Percentiles rank a stretch among this genome's conserved stretches.
Evolutionary conservation across 2,797 vertebrate species (phyloP).

Genomic region (Dermochelys coriacea): DNA sequence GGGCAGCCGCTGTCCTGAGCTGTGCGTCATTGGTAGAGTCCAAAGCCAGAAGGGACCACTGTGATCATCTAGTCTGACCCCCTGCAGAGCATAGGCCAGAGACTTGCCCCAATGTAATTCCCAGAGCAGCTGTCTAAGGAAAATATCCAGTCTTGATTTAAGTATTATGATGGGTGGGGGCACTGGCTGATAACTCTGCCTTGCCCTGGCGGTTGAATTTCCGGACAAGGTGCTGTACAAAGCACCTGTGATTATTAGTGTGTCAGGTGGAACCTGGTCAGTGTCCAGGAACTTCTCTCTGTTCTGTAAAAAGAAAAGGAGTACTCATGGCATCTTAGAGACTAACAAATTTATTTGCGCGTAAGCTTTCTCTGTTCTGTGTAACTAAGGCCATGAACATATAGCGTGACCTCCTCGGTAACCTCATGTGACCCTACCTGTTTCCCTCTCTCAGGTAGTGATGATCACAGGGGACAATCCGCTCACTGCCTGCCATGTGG

Average conservation of each 20-base stretch:
- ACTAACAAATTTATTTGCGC: too few species aligned
- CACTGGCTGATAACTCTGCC: not conserved
- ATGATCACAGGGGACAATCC: slow-evolving; percentile 99
- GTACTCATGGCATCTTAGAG: too few species aligned
- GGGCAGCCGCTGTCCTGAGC: not conserved
- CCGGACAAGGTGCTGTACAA: not conserved
- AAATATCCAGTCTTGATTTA: not conserved
- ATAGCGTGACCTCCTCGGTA: not conserved
- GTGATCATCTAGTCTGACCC: not conserved
- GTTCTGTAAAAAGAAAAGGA: too few species aligned
- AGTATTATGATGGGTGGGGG: not conserved
- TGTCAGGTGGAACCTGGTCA: rapidly evolving
- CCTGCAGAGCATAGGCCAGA: not conserved
- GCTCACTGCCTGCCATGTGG: slow-evolving; percentile 95
- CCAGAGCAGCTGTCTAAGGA: not conserved
- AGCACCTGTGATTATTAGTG: not conserved
- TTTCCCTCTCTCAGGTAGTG: slow-evolving; percentile 85
- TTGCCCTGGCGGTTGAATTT: not conserved
- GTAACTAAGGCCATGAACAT: not conserved
- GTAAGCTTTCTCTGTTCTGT: rapidly evolving
- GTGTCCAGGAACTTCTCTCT: not conserved
- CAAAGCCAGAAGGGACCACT: not conserved
- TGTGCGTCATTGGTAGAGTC: not conserved
- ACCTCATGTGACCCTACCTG: not conserved
- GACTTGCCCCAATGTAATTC: not conserved